Conservation (phyloP, 2,113 vertebrate genomes). For the Vidua chalybeata region DNA sequence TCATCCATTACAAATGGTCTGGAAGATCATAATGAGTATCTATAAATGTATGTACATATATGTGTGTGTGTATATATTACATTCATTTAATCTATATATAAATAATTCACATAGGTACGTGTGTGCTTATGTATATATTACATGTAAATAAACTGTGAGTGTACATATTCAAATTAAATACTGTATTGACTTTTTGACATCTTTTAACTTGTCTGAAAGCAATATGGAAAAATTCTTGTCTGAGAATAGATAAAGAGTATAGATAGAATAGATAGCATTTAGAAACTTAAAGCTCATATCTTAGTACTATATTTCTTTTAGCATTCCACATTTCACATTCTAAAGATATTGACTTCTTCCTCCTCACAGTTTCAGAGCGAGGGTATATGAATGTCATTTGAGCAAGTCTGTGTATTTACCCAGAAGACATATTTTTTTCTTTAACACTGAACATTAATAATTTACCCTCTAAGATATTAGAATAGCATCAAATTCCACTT, state of each 20-base stretch:
- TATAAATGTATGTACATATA: neutral
- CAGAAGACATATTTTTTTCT: constrained; percentile 42
- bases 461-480: constrained; percentile 61
- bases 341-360: constrained; percentile 64
- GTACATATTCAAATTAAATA: neutral
- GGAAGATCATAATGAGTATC: neutral
- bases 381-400: constrained; percentile 45
- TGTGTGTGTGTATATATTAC: accelerated
- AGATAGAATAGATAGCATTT: neutral
- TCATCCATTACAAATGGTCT: neutral
- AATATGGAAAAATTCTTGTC: neutral
- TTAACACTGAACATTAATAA: constrained; percentile 62
- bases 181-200: neutral
- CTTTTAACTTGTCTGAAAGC: neutral
- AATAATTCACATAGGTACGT: neutral
- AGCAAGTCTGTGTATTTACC: constrained; percentile 59
- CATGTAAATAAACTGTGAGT: neutral
- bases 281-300: neutral
- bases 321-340: constrained; percentile 44
- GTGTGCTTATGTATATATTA: neutral
- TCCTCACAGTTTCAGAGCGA: constrained; percentile 23
- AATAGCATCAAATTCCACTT: constrained; percentile 44
- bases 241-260: neutral
- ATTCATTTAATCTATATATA: neutral
- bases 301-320: neutral